These are phyloP conservation scores for Eueides isabella DNA, from an alignment of 1,140 invertebrate genomes.

Conservation along the genomic window DNA sequence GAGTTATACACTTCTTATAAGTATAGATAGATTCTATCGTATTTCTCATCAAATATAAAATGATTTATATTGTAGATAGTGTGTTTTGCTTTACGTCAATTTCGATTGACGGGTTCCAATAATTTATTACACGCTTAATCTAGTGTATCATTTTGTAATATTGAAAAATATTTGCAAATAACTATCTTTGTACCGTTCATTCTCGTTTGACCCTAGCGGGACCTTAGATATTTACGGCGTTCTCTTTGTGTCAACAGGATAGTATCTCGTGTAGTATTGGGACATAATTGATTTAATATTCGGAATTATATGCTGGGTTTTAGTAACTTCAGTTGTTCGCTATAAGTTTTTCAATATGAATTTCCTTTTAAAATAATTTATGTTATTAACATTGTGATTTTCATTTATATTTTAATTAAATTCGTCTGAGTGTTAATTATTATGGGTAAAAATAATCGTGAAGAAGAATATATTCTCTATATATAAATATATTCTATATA, in stretches of 20 bases:
- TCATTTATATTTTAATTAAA: too few relatives aligned
- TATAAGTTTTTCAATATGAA: neutral
- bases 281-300: slow-evolving; percentile 4
- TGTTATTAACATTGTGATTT: too few relatives aligned
- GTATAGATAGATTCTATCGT: neutral
- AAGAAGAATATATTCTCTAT: too few relatives aligned
- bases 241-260: slow-evolving; percentile 24
- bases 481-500: too few relatives aligned
- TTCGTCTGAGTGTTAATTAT: too few relatives aligned
- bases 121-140: neutral
- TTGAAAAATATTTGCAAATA: slow-evolving; percentile 35
- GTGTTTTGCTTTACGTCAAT: neutral
- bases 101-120: neutral
- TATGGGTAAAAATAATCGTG: too few relatives aligned
- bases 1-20: neutral
- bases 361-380: too few relatives aligned
- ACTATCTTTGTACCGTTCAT: slow-evolving; percentile 37
- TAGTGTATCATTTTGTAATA: slow-evolving; percentile 7
- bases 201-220: slow-evolving; percentile 30
- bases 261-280: neutral
- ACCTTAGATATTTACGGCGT: slow-evolving; percentile 30
- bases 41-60: slow-evolving; percentile 17
- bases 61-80: slow-evolving; percentile 13
- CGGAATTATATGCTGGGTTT: neutral
- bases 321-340: too few relatives aligned